These are phyloP conservation scores for Trogon melanurus DNA, from an alignment of 2,113 vertebrate genomes.

Conservation along the genomic window DNA sequence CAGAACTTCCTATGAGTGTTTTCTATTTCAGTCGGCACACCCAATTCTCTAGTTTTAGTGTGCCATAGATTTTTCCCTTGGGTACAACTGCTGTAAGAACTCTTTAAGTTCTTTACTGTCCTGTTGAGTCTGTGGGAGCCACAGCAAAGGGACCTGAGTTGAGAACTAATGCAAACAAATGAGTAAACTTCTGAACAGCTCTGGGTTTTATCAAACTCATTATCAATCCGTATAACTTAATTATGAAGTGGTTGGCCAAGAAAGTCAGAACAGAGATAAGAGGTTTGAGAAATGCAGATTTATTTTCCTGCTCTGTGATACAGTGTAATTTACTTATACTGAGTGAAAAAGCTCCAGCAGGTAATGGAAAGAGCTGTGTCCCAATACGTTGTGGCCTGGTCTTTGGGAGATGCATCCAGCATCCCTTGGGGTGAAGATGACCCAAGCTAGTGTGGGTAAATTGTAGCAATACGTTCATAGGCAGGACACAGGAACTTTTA, in stretches of 20 bases:
- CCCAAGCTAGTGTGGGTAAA: background rate
- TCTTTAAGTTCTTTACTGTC: background rate
- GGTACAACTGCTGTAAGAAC: background rate
- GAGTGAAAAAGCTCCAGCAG: background rate
- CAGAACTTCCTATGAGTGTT: background rate
- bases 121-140: background rate
- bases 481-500: background rate
- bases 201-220: background rate
- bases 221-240: background rate
- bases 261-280: background rate
- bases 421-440: background rate
- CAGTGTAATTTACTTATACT: background rate
- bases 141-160: background rate
- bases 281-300: background rate
- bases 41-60: background rate
- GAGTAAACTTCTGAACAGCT: background rate
- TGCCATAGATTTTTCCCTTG: background rate
- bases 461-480: accelerated
- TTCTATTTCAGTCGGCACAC: background rate
- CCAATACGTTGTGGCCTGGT: background rate
- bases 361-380: background rate
- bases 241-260: background rate
- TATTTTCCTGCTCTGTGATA: background rate
- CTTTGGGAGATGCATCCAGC: background rate
- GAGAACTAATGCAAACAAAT: background rate